Conservation (phyloP, 2,113 vertebrate genomes). For the Muntiacus muntjak region DNA sequence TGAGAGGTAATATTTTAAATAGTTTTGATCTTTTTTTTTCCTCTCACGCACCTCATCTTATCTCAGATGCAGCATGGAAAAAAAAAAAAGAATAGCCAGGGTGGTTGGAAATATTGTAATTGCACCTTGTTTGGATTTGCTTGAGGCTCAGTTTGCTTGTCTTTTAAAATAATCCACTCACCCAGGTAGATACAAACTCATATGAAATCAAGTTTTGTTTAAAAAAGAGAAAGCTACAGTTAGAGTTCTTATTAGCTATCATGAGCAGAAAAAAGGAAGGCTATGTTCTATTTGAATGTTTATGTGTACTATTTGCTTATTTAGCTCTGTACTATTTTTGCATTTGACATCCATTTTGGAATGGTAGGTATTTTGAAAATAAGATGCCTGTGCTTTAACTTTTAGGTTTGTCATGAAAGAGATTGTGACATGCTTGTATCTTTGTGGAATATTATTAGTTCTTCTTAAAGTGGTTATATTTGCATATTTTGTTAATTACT, state of each 20-base stretch:
- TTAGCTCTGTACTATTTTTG: not conserved
- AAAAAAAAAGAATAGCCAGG: not conserved
- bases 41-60: constrained; percentile 45
- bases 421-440: not conserved
- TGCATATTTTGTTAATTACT: not conserved
- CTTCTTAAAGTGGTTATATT: not conserved
- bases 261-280: not conserved
- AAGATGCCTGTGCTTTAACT: not conserved
- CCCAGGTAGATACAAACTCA: constrained; percentile 37
- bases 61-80: constrained; percentile 54
- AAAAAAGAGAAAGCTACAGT: not conserved
- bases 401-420: not conserved
- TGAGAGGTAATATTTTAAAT: constrained; percentile 61
- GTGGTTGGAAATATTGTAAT: constrained; percentile 26
- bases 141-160: constrained; percentile 43
- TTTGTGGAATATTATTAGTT: not conserved
- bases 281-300: not conserved
- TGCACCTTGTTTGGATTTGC: constrained; percentile 53
- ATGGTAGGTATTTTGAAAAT: not conserved
- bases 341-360: not conserved
- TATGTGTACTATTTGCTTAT: not conserved
- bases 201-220: constrained; percentile 19
- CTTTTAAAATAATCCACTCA: constrained; percentile 48
- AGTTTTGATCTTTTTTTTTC: not conserved
- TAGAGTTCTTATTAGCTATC: not conserved